phyloP scores from a whole-genome alignment of 1,140 invertebrate genomes.

The Spodoptera litura region DNA sequence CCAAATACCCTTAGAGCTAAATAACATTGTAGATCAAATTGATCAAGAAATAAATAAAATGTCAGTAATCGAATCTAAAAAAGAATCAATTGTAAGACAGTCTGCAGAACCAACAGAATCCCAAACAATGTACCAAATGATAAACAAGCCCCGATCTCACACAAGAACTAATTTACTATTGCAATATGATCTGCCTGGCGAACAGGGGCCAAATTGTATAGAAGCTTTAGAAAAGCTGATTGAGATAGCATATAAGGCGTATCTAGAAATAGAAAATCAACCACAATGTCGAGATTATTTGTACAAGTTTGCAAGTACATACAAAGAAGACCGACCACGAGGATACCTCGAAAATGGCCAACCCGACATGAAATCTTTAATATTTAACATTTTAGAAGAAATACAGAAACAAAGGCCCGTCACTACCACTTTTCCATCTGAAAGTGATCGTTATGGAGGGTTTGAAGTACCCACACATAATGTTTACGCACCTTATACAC shows the following conservation, averaged over 20 bases:
- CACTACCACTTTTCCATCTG: too few species aligned
- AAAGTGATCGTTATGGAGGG: neutral
- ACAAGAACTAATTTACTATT: conserved; percentile 32
- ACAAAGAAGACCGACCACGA: neutral
- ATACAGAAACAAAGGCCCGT: too few species aligned
- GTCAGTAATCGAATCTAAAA: neutral
- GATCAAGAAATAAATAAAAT: conserved; percentile 13
- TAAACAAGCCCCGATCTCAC: neutral
- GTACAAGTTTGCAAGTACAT: neutral
- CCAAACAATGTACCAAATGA: neutral
- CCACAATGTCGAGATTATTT: conserved; percentile 14
- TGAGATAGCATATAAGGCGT: conserved; percentile 36
- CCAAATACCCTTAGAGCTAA: neutral
- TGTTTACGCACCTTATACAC: too few species aligned
- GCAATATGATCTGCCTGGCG: conserved; percentile 33
- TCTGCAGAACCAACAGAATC: neutral
- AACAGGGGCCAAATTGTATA: conserved; percentile 30
- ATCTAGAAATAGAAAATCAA: conserved; percentile 26
- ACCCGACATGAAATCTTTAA: conserved; percentile 5
- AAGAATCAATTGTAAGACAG: neutral
- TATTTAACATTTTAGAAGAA: neutral
- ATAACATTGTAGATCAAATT: neutral
- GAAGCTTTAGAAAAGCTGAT: conserved; percentile 30
- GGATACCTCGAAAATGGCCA: neutral
- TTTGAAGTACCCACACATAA: neutral